Conservation (phyloP, 2,113 vertebrate genomes). For the Mobula hypostoma region DNA sequence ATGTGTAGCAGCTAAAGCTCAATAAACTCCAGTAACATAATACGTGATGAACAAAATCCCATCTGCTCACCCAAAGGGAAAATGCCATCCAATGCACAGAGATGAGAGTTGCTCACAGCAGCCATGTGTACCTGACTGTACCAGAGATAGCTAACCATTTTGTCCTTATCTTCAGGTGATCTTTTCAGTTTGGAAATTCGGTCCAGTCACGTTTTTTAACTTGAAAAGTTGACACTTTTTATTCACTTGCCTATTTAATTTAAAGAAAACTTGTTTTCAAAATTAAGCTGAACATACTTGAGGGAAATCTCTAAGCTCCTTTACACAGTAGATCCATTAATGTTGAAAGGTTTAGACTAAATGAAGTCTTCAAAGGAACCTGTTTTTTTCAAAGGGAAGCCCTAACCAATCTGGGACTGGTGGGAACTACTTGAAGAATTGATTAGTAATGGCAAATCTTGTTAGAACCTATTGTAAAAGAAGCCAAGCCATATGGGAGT, state of each 20-base stretch:
- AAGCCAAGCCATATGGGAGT: conserved; percentile 56
- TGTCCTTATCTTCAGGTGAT: neutral
- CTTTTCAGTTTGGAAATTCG: neutral
- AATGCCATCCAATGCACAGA: conserved; percentile 14
- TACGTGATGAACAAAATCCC: neutral
- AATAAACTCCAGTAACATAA: conserved; percentile 5
- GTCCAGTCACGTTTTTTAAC: neutral
- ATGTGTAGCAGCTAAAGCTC: conserved; percentile 9
- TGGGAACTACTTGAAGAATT: conserved; percentile 51
- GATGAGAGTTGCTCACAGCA: conserved; percentile 12
- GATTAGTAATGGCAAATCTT: conserved; percentile 67
- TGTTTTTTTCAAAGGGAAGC: conserved; percentile 30
- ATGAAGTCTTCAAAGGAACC: conserved; percentile 34
- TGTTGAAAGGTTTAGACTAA: conserved; percentile 4
- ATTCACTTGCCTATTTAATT: neutral
- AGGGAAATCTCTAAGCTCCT: conserved; percentile 7
- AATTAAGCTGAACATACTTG: neutral
- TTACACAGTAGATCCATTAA: conserved; percentile 9
- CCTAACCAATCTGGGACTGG: conserved; percentile 33
- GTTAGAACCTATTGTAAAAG: conserved; percentile 58
- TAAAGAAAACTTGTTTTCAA: neutral
- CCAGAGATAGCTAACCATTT: conserved; percentile 1
- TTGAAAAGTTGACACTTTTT: neutral
- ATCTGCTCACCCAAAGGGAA: conserved; percentile 18
- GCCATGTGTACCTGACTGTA: conserved; percentile 5